A percentile compares a stretch with the other conserved stretches of the same genome.
Conservation (phyloP, 2,113 vertebrate species). For the rat (Rattus norvegicus) region GRCr8 NC_086022.1:30649501-30650000, state of each 20-base stretch:
- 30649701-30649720: neutral
- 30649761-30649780: neutral
- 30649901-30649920: neutral
- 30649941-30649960: constrained; percentile 35
- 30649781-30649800: constrained; percentile 44
- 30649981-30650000: constrained; percentile 58
- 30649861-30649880: neutral
- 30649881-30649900: neutral
- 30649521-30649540: no score
- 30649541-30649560: no score
- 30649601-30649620: no score
- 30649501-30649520: no score
- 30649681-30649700: neutral
- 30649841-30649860: neutral
- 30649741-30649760: neutral
- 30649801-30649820: constrained; percentile 39
- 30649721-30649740: neutral
- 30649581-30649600: no score
- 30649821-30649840: neutral
- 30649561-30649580: no score
- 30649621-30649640: no score
- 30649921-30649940: neutral
- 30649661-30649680: no score
- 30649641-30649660: no score
- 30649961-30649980: constrained; percentile 63